phyloP scores from a whole-genome alignment of 2,888 invertebrate genomes.

The Drosophila peninsularis region DNA sequence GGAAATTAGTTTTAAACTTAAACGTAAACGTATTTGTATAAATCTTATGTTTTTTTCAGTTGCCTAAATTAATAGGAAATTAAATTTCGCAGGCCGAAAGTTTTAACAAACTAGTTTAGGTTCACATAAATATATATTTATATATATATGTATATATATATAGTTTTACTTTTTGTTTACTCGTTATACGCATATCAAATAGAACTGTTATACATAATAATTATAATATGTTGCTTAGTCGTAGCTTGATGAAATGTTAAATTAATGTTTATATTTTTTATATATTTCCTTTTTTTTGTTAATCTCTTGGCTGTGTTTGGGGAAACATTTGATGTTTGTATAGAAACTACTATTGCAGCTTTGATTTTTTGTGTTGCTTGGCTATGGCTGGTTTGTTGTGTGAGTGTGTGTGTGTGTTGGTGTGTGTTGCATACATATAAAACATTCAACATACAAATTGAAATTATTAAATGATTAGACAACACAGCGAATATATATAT shows the following conservation, averaged over 20 bases:
- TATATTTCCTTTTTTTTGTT: slow-evolving; percentile 28
- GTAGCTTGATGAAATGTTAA: slow-evolving; percentile 43
- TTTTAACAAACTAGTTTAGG: slow-evolving; percentile 53
- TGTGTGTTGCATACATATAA: slow-evolving; percentile 33
- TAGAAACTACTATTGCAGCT: slow-evolving; percentile 71
- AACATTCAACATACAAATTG: slow-evolving; percentile 42
- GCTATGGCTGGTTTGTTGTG: slow-evolving; percentile 33
- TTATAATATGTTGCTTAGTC: slow-evolving; percentile 48
- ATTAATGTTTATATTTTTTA: slow-evolving; percentile 42
- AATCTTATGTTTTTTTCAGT: slow-evolving; percentile 24
- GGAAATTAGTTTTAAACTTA: slow-evolving; percentile 53
- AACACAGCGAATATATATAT: slow-evolving; percentile 30
- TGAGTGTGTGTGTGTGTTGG: not conserved
- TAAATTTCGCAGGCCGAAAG: slow-evolving; percentile 74
- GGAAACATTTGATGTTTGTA: slow-evolving; percentile 57
- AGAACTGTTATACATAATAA: slow-evolving; percentile 42
- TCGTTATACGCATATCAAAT: slow-evolving; percentile 56
- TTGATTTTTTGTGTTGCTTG: slow-evolving; percentile 22
- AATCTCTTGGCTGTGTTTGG: slow-evolving; percentile 57
- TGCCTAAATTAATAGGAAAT: slow-evolving; percentile 75
- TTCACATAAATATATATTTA: slow-evolving; percentile 20
- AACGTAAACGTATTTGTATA: slow-evolving; percentile 39
- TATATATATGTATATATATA: slow-evolving; percentile 13
- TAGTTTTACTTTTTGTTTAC: slow-evolving; percentile 27
- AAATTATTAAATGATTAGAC: slow-evolving; percentile 20